Percentiles rank a stretch among this genome's conserved stretches.
Evolutionary conservation across 2,888 invertebrate genomes (phyloP).

Genomic region (Mallateleia sp.): DNA sequence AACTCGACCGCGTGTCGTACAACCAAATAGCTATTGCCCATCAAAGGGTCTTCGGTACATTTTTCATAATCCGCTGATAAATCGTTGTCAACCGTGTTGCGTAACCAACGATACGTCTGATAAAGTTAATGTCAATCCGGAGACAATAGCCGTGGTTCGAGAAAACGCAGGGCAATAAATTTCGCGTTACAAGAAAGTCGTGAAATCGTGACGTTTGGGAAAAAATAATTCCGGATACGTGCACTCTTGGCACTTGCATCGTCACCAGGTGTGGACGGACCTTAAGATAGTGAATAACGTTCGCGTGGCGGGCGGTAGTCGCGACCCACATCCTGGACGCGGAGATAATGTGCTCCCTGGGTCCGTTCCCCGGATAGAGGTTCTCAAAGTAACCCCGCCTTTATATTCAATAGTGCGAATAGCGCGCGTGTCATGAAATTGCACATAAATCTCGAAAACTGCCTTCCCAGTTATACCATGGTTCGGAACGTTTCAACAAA

Average conservation of each 20-base stretch:
- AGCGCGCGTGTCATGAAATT: conserved; percentile 53
- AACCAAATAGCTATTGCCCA: conserved; percentile 27
- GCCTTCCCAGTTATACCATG: conserved; percentile 11
- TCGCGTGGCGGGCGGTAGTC: conserved; percentile 88
- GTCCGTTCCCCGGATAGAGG: conserved; percentile 87
- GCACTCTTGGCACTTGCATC: conserved; percentile 70
- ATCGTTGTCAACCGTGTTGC: conserved; percentile 42
- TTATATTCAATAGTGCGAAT: conserved; percentile 66
- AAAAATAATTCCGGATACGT: conserved; percentile 69
- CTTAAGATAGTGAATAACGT: conserved; percentile 82
- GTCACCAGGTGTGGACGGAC: conserved; percentile 84
- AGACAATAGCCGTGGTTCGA: conserved; percentile 61
- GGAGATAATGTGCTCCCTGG: conserved; percentile 87
- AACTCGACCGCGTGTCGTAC: not conserved
- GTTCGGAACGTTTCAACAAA: conserved; percentile 28
- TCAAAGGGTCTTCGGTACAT: conserved; percentile 22
- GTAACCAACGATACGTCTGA: conserved; percentile 55
- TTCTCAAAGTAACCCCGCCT: conserved; percentile 89
- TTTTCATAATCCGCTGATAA: conserved; percentile 53
- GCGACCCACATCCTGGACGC: conserved; percentile 88
- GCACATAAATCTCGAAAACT: conserved; percentile 66
- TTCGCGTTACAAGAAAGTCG: conserved; percentile 71
- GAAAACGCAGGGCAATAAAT: conserved; percentile 63
- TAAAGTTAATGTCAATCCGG: conserved; percentile 63
- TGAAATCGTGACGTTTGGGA: conserved; percentile 64